These are phyloP conservation scores for Heliocidaris erythrogramma DNA, from an alignment of 35 echinoderm and acorn worm species.

Conservation along the genomic window DNA sequence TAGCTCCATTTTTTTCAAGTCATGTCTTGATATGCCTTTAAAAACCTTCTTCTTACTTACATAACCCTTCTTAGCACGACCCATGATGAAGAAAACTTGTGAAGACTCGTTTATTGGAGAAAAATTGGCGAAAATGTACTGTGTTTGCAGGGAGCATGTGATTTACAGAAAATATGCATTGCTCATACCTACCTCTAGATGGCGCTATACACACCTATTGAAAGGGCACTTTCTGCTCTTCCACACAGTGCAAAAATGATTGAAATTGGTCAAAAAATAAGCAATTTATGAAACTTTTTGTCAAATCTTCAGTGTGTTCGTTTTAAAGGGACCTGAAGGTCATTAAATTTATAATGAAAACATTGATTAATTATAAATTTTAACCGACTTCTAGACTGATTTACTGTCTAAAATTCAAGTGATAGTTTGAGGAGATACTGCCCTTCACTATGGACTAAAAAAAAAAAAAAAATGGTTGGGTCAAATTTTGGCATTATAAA, in stretches of 20 bases:
- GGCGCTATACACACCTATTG: background rate
- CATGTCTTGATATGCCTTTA: background rate
- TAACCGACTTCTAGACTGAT: too few relatives aligned
- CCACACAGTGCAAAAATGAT: background rate
- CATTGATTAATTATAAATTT: too few relatives aligned
- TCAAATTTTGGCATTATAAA: background rate
- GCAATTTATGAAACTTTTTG: background rate
- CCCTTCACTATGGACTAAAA: background rate
- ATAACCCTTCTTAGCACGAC: conserved; percentile 1
- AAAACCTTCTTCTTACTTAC: conserved; percentile 23
- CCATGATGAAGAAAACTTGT: background rate
- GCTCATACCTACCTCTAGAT: background rate
- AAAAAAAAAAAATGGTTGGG: background rate
- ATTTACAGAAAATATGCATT: background rate
- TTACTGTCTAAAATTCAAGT: too few relatives aligned
- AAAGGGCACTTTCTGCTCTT: background rate
- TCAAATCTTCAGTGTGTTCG: background rate
- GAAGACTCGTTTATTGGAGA: background rate
- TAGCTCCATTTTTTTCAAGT: background rate
- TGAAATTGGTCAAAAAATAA: conserved; percentile 19
- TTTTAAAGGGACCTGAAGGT: too few relatives aligned
- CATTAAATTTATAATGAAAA: too few relatives aligned
- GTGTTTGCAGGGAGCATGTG: too few relatives aligned
- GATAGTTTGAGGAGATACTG: too few relatives aligned
- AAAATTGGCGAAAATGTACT: background rate